Conservation (phyloP, 2,797 vertebrate species). For the Sebastes baramenuke region DNA sequence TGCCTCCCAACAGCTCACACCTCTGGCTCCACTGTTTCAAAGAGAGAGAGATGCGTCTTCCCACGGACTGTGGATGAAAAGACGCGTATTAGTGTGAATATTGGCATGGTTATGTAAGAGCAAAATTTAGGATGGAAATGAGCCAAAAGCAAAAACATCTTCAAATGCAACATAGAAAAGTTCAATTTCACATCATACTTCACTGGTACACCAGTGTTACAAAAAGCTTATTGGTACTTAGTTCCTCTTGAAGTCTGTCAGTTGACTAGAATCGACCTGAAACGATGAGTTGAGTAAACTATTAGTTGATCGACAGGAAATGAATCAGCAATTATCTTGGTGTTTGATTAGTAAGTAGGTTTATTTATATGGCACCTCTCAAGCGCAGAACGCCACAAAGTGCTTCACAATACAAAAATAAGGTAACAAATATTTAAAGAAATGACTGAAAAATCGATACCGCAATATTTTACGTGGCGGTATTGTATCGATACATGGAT, state of each 20-base stretch:
- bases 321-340: not conserved
- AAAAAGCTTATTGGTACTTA: not conserved
- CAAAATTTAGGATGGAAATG: constrained; percentile 23
- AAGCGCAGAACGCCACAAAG: not conserved
- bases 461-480: too few species aligned
- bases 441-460: not conserved
- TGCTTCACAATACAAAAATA: not conserved
- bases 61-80: constrained; percentile 60
- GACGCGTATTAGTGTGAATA: constrained; percentile 48
- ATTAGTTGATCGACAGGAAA: not conserved
- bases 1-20: constrained; percentile 53
- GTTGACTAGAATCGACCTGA: not conserved
- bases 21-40: constrained; percentile 44
- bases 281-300: not conserved
- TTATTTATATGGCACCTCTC: not conserved
- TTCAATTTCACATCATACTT: not conserved
- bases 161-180: constrained; percentile 1
- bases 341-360: not conserved
- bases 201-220: not conserved
- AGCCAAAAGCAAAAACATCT: constrained; percentile 31
- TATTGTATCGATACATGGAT: too few species aligned
- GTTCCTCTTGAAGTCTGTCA: not conserved
- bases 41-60: constrained; percentile 43
- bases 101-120: constrained; percentile 55
- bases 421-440: not conserved